Conservation (phyloP, 2,888 invertebrate genomes). For the Apamea monoglypha region DNA sequence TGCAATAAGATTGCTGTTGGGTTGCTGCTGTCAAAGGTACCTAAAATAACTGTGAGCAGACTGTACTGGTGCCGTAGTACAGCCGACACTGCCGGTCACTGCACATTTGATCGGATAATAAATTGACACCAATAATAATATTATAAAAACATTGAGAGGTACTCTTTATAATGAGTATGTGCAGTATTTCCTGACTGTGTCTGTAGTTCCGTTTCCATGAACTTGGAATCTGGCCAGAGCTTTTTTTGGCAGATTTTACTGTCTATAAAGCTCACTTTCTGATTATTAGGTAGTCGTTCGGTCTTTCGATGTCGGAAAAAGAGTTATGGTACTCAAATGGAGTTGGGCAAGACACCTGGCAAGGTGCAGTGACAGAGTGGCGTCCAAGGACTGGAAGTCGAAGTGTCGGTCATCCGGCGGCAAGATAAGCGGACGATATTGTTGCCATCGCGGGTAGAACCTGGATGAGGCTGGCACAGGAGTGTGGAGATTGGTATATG, state of each 20-base stretch:
- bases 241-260: not conserved
- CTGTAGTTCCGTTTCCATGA: not conserved
- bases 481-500: not conserved
- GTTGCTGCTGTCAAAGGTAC: no score
- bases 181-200: not conserved
- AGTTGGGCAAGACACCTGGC: no score
- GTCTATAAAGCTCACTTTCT: not conserved
- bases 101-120: not conserved
- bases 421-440: no score
- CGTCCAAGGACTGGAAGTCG: no score
- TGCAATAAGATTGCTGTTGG: no score
- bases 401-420: no score
- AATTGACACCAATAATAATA: not conserved
- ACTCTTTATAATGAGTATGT: not conserved
- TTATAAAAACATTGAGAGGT: not conserved
- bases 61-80: not conserved
- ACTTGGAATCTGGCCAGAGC: not conserved
- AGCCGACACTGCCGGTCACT: not conserved
- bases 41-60: no score
- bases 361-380: no score
- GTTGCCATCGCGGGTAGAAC: no score
- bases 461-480: no score
- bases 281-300: not conserved
- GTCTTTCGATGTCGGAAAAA: no score
- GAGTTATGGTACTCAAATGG: no score